Percentiles rank a stretch among this genome's conserved stretches.
phyloP scores from a whole-genome alignment of 2,888 invertebrate species.

The Xestia rhomboidea region DNA sequence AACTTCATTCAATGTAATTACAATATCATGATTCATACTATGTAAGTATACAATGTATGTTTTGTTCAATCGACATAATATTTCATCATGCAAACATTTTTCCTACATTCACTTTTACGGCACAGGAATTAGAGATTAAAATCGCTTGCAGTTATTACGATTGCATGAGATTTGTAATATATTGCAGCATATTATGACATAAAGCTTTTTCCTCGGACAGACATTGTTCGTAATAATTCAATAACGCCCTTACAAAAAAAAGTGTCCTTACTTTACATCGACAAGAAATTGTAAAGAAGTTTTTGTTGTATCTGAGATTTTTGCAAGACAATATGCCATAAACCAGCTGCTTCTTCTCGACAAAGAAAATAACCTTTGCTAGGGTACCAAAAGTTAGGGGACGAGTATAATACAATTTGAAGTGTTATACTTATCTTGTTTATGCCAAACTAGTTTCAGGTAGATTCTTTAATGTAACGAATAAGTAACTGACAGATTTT shows the following conservation, averaged over 20 bases:
- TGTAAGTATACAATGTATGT: not conserved
- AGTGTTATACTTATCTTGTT: not conserved
- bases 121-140: conserved; percentile 30
- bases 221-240: not conserved
- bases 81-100: conserved; percentile 53
- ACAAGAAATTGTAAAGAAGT: conserved; percentile 11
- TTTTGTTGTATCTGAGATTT: conserved; percentile 20
- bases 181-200: conserved; percentile 34
- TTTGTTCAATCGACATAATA: conserved; percentile 34
- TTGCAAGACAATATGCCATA: not conserved
- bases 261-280: not conserved
- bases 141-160: conserved; percentile 13
- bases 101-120: conserved; percentile 21
- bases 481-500: not conserved
- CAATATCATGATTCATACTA: conserved; percentile 47
- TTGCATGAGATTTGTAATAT: conserved; percentile 43
- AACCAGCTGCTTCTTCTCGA: conserved; percentile 20
- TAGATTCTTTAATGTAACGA: conserved; percentile 11
- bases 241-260: not conserved
- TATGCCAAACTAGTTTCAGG: conserved; percentile 39
- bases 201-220: not conserved
- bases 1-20: conserved; percentile 32
- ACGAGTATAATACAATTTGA: not conserved
- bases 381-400: conserved; percentile 14
- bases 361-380: conserved; percentile 32